phyloP scores from a whole-genome alignment of 2,113 vertebrate species.

The Polypterus senegalus region DNA sequence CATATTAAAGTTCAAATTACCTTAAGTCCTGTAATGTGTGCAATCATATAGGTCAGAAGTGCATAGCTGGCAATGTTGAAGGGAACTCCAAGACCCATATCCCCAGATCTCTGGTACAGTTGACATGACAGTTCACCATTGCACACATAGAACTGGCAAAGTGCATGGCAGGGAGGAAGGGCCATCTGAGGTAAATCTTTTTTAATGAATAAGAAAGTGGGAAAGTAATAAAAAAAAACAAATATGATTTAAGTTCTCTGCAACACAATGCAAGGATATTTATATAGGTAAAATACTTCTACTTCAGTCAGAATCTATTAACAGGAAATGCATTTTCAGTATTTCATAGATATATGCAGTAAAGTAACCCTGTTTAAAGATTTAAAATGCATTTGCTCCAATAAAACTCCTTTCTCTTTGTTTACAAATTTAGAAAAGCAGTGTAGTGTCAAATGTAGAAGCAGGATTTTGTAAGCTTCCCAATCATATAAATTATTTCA shows the following conservation, averaged over 20 bases:
- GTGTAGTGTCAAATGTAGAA: no score
- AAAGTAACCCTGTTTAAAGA: no score
- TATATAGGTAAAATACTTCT: not conserved
- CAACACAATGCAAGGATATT: constrained; percentile 1
- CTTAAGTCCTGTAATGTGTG: constrained; percentile 83
- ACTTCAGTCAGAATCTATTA: no score
- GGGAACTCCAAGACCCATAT: constrained; percentile 92
- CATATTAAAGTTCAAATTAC: constrained; percentile 33
- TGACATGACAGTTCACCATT: constrained; percentile 88
- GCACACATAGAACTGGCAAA: constrained; percentile 88
- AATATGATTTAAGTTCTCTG: not conserved
- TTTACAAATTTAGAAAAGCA: no score
- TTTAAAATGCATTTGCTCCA: no score
- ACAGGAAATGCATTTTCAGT: no score
- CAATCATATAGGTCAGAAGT: constrained; percentile 91
- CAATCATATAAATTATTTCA: no score
- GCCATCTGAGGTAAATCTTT: constrained; percentile 85
- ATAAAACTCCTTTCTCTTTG: no score
- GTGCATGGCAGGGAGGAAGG: constrained; percentile 82
- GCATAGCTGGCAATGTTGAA: constrained; percentile 97
- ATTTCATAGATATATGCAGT: no score
- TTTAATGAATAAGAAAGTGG: not conserved
- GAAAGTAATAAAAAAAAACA: not conserved
- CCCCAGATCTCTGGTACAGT: constrained; percentile 87
- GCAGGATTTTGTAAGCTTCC: no score